These are phyloP conservation scores for Drosophila bocqueti DNA, from an alignment of 1,140 invertebrate genomes.

Conservation along the genomic window DNA sequence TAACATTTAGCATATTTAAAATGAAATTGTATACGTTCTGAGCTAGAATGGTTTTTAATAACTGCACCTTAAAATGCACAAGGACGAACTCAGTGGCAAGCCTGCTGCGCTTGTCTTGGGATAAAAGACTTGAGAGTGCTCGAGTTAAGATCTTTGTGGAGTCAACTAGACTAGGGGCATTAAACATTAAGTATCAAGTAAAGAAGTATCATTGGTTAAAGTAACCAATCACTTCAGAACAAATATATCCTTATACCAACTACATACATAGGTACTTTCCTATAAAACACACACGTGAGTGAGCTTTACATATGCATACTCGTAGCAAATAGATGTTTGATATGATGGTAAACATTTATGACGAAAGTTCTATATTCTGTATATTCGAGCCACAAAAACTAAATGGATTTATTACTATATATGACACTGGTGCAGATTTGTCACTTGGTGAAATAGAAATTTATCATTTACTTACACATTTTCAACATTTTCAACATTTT, in stretches of 20 bases:
- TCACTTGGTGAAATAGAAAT: constrained; percentile 33
- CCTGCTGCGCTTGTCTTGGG: background rate
- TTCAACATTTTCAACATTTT: constrained; percentile 47
- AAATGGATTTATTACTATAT: constrained; percentile 13
- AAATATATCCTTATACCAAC: constrained; percentile 2
- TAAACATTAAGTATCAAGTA: background rate
- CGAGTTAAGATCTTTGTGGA: background rate
- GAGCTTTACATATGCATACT: constrained; percentile 1
- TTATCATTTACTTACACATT: constrained; percentile 74
- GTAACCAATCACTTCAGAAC: background rate
- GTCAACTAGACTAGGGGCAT: background rate
- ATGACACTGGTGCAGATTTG: constrained; percentile 30
- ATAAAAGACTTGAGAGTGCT: background rate
- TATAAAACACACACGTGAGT: constrained; percentile 8
- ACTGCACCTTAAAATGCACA: background rate
- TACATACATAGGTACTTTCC: background rate
- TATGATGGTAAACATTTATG: constrained; percentile 22
- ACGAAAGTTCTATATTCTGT: constrained; percentile 9
- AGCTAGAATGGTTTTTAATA: background rate
- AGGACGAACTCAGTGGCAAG: background rate
- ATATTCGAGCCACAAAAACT: constrained; percentile 6
- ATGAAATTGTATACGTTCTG: no score
- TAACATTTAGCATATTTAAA: background rate
- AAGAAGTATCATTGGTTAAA: no score
- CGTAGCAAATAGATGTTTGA: background rate